phyloP scores from a whole-genome alignment of 2,888 invertebrate genomes.

The Desoria tigrina region DNA sequence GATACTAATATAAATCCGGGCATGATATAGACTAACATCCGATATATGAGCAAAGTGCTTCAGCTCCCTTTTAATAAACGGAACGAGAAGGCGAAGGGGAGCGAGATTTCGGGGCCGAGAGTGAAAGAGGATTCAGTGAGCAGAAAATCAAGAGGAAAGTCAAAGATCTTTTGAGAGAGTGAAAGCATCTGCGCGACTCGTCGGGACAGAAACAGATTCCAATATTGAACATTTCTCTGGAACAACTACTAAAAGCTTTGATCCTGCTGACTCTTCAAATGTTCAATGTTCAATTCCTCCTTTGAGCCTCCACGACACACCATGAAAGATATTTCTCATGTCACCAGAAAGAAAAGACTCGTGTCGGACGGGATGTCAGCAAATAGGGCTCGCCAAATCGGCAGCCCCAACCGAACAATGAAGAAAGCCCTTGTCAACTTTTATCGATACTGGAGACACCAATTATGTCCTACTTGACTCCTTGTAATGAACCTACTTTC shows the following conservation, averaged over 20 bases:
- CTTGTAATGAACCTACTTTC: too few relatives aligned
- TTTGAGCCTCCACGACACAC: too few relatives aligned
- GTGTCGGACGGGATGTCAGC: slow-evolving; percentile 16
- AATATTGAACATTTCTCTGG: slow-evolving; percentile 11
- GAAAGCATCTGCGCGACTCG: slow-evolving; percentile 32
- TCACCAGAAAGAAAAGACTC: slow-evolving; percentile 12
- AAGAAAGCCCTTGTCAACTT: slow-evolving; percentile 20
- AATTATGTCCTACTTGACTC: too few relatives aligned
- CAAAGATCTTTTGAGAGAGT: slow-evolving; percentile 28
- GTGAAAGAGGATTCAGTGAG: slow-evolving; percentile 18
- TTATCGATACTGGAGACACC: slow-evolving; percentile 3
- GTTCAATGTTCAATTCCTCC: neutral
- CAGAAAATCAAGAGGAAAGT: slow-evolving; percentile 29
- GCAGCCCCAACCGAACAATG: neutral
- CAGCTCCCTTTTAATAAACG: slow-evolving; percentile 23
- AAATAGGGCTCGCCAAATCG: slow-evolving; percentile 10
- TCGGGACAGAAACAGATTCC: neutral
- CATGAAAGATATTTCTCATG: slow-evolving; percentile 18
- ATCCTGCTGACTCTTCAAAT: slow-evolving; percentile 8
- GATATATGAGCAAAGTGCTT: too few relatives aligned
- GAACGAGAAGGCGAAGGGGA: slow-evolving; percentile 17
- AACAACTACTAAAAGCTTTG: slow-evolving; percentile 11
- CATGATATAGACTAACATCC: too few relatives aligned
- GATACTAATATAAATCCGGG: too few relatives aligned
- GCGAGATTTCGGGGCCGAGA: slow-evolving; percentile 2